These are phyloP conservation scores for Hydriomena furcata DNA, from an alignment of 2,888 invertebrate genomes.

Conservation along the genomic window DNA sequence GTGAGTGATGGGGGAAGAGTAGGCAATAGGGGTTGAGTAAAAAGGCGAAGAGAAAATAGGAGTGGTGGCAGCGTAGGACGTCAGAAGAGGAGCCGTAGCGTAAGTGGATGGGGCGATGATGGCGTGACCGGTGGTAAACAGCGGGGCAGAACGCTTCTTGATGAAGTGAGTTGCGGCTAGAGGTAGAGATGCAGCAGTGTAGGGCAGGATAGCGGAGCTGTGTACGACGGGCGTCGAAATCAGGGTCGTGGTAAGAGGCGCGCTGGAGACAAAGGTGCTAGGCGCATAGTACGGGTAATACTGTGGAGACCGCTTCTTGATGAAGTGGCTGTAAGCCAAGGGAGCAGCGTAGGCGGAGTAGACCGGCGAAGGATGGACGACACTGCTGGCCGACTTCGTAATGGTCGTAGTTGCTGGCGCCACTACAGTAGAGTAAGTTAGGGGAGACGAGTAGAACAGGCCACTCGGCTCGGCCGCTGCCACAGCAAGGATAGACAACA, in stretches of 20 bases:
- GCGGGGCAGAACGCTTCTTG: conserved; percentile 41
- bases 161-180: conserved; percentile 45
- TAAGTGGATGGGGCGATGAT: conserved; percentile 43
- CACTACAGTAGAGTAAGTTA: conserved; percentile 48
- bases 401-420: conserved; percentile 62
- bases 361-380: conserved; percentile 69
- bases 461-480: conserved; percentile 71
- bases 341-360: conserved; percentile 49
- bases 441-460: conserved; percentile 40
- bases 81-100: conserved; percentile 46
- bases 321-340: conserved; percentile 53
- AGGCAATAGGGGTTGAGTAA: conserved; percentile 49
- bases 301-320: conserved; percentile 53
- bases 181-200: conserved; percentile 25
- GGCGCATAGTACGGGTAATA: conserved; percentile 39
- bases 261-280: conserved; percentile 34
- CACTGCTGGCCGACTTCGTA: conserved; percentile 67
- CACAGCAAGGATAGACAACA: conserved; percentile 84
- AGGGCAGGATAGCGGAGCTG: conserved; percentile 16
- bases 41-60: conserved; percentile 41
- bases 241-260: conserved; percentile 30
- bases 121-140: conserved; percentile 25
- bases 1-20: conserved; percentile 53
- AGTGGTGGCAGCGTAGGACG: conserved; percentile 49
- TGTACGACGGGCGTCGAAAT: conserved; percentile 28